Percentiles rank a stretch among this genome's conserved stretches.
Evolutionary conservation across 2,113 vertebrate genomes (phyloP).

Genomic region (Plestiodon gilberti): DNA sequence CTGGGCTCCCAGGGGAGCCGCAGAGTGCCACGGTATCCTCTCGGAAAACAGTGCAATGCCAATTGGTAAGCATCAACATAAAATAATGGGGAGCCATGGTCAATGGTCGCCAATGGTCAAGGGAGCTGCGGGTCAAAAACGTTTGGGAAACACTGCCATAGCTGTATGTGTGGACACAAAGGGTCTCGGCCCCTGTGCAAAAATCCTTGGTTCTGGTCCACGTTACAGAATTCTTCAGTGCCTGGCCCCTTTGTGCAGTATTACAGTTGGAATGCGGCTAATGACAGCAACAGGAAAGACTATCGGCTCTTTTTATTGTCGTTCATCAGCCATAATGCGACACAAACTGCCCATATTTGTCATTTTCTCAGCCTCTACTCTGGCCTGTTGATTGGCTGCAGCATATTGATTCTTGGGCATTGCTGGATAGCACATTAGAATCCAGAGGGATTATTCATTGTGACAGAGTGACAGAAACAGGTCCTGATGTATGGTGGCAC

Average conservation of each 20-base stretch:
- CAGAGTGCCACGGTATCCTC: too few species aligned
- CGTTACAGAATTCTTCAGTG: not conserved
- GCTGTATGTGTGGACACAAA: not conserved
- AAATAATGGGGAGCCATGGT: too few species aligned
- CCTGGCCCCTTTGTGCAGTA: not conserved
- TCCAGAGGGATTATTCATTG: conserved; percentile 18
- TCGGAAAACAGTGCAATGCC: too few species aligned
- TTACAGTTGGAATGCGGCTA: not conserved
- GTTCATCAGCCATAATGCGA: not conserved
- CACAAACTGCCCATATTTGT: fast-evolving
- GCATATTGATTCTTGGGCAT: conserved; percentile 3
- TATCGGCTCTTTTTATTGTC: not conserved
- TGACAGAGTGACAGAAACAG: not conserved
- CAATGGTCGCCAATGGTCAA: too few species aligned
- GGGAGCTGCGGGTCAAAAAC: too few species aligned
- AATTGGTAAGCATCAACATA: too few species aligned
- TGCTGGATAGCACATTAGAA: not conserved
- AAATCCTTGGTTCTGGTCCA: not conserved
- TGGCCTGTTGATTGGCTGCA: conserved; percentile 6
- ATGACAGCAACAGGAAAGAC: fast-evolving
- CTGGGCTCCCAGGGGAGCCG: too few species aligned
- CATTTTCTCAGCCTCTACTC: fast-evolving
- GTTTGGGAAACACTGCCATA: too few species aligned
- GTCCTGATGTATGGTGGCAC: not conserved
- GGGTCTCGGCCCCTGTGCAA: not conserved